Evolutionary conservation across 2,113 vertebrate genomes (phyloP), one percentile per base, ranked within the genome.

Genomic region (Myxocyprinus asiaticus): DNA sequence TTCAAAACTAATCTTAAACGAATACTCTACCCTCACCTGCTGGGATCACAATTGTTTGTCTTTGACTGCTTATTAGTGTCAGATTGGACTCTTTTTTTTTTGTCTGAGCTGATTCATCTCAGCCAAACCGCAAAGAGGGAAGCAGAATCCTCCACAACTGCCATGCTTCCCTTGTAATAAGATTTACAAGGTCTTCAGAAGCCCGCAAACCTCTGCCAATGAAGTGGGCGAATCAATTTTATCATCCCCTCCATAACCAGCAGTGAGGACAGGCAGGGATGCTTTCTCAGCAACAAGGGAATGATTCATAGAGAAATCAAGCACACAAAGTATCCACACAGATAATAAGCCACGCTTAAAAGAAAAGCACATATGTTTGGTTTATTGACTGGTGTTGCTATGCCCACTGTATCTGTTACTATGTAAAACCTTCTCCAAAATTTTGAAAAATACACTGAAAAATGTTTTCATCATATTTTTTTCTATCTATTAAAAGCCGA

Each of bases 261-360:
- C 63, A 82, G 66, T 79, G 58, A 82, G 78, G n/a, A 76, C 58
- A 75, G 67, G 67, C 71, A 71, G 70, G 81, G 75, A 68, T 82
- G 83, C 83, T 80, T 58, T 80, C 76, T 83, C 83, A 82, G 81
- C 77, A 82, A 48, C 77, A 73, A 73, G 72, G 33, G 15, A 70
- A 80, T 73, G 59, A 62, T 59, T 66, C 64, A 74, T 59, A 4
- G 12, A 71, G 74, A 76, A 77, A 43, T 65, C 58, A 33, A 44
- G 33, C 6, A 43, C 33, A 43, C 12, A 67, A 50, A 50, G 55
- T 67, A 44, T 83, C 33, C 62, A 48, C 47, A 65, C 47, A 69
- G 15, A 69, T 50, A 73, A 72, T 65, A 66, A 66, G 51, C 45
- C 44, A 7, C 44, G 62, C 17, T 63, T 72, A 6, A 75, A 15